Conservation (phyloP, 2,797 vertebrate genomes). For the Sitta carolinensis region DNA sequence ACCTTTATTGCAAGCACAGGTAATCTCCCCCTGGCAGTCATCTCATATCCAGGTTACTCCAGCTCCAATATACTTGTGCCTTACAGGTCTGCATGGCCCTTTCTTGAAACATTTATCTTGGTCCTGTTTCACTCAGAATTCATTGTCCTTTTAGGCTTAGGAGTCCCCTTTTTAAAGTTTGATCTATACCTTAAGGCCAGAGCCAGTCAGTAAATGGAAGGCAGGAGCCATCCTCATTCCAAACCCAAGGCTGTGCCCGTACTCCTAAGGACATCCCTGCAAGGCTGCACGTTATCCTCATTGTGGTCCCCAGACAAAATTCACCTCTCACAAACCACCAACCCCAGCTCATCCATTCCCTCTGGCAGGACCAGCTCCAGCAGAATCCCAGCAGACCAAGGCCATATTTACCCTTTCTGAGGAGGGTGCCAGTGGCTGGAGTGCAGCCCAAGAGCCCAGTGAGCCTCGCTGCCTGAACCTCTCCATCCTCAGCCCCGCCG, state of each 20-base stretch:
- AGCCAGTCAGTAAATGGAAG: neutral
- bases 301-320: too few species aligned
- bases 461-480: constrained; percentile 45
- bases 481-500: constrained; percentile 70
- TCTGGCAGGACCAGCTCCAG: constrained; percentile 46
- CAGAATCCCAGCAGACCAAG: constrained; percentile 42
- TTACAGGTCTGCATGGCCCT: neutral
- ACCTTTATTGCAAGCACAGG: constrained; percentile 58
- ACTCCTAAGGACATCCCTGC: neutral
- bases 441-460: neutral
- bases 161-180: neutral
- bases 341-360: neutral
- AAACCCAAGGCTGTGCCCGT: neutral
- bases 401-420: neutral
- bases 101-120: neutral
- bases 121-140: neutral
- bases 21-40: neutral
- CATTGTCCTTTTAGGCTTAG: neutral
- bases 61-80: neutral
- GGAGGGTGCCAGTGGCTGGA: constrained; percentile 26
- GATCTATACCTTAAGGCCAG: neutral
- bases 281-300: neutral
- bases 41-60: neutral
- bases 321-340: neutral
- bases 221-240: neutral